phyloP scores from a whole-genome alignment of 2,113 vertebrate genomes.

The Motacilla tschutschensis region DNA sequence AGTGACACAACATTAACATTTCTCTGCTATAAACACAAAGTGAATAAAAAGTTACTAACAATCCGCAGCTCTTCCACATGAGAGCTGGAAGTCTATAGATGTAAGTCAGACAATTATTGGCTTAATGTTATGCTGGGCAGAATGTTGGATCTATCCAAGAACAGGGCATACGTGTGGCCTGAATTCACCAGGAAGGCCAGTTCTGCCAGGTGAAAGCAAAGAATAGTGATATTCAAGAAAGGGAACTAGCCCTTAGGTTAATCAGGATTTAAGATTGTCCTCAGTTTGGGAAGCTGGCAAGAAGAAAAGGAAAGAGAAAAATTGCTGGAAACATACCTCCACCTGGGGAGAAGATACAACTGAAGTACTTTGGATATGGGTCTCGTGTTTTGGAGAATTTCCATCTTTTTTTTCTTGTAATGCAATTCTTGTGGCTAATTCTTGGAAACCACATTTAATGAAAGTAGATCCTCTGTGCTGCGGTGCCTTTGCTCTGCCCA shows the following conservation, averaged over 20 bases:
- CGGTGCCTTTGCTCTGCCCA: not conserved
- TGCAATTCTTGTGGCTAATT: not conserved
- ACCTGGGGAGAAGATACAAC: not conserved
- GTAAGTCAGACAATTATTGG: constrained; percentile 60
- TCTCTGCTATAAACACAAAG: not conserved
- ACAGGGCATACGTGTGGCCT: not conserved
- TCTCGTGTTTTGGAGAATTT: not conserved
- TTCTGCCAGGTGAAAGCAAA: constrained; percentile 1
- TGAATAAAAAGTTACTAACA: constrained; percentile 41
- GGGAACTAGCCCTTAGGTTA: not conserved
- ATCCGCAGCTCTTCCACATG: constrained; percentile 11
- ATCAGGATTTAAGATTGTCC: not conserved
- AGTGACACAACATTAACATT: not conserved
- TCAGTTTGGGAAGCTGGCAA: not conserved
- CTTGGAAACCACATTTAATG: not conserved
- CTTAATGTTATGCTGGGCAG: not conserved
- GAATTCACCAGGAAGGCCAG: constrained; percentile 21
- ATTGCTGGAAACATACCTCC: not conserved
- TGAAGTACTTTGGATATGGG: not conserved
- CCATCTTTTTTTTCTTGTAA: not conserved
- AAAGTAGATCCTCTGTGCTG: not conserved
- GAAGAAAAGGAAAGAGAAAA: not conserved
- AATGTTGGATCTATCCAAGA: not conserved
- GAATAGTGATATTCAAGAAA: not conserved
- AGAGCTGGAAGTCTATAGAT: constrained; percentile 22